Evolutionary conservation across 2,797 vertebrate species (phyloP).

Genomic region (Molossus molossus): DNA sequence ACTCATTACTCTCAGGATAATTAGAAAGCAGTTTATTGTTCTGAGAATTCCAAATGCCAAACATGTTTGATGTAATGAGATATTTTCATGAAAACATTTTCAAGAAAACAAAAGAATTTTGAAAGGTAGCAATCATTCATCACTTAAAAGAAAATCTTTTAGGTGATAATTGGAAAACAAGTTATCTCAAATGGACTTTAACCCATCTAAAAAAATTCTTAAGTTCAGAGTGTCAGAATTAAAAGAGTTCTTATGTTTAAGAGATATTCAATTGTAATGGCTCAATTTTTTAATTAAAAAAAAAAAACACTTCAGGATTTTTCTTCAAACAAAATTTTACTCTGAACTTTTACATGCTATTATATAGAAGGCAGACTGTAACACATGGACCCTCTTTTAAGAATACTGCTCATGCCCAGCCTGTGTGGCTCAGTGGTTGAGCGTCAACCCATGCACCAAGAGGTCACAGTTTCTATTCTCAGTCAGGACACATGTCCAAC

Average conservation of each 20-base stretch:
- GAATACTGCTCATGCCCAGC: no score
- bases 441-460: no score
- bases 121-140: constrained; percentile 45
- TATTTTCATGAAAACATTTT: constrained; percentile 28
- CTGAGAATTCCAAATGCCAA: constrained; percentile 49
- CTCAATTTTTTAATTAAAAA: background rate
- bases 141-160: constrained; percentile 53
- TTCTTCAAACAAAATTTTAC: background rate
- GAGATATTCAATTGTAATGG: background rate
- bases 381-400: background rate
- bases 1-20: constrained; percentile 44
- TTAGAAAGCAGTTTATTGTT: constrained; percentile 65
- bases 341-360: background rate
- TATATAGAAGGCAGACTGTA: background rate
- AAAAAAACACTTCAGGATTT: background rate
- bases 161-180: constrained; percentile 53
- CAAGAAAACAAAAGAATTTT: constrained; percentile 63
- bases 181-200: background rate
- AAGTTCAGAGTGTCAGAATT: background rate
- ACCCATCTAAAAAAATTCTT: constrained; percentile 50
- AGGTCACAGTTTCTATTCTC: no score
- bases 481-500: no score
- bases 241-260: constrained; percentile 24
- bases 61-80: constrained; percentile 16
- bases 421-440: no score